Base-by-base conservation (phyloP, 2,797 vertebrate species). In the Notamacropus eugenii region DNA sequence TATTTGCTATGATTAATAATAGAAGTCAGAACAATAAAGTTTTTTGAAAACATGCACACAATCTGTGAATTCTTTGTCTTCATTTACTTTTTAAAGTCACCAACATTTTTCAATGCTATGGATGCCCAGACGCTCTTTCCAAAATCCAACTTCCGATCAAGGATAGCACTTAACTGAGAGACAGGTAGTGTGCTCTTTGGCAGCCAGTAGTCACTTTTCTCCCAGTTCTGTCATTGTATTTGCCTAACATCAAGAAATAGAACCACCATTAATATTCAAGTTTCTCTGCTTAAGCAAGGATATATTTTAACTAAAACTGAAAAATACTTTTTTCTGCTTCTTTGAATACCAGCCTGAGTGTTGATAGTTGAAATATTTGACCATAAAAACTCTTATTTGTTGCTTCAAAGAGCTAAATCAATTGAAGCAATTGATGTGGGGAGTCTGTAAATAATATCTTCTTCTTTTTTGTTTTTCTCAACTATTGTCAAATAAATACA, bases 331-430 rank as follows among this genome's bases (percentile, higher is more conserved):
- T 97, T 96, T 92, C 82, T 34, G 96, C 90, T 0, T 0, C 96
- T 97, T 95, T 91, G 91, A 96, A 74, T 96, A 97, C 46, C 27
- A 59, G 34, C 40, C 13, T 19, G 19, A 16, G 56, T 96, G 13
- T 95, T 97, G 97, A 55, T 94, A 50, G 91, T 97, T 92, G 95
- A 93, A 95, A 59, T 59, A 31, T 13, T 96, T 91, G 95, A 92
- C 91, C 82, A 92, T n/a, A 59, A 74, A 93, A 97, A 94, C 82
- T 91, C 11, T 0, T 0, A 93, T 94, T 97, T 67, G 57, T 31
- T 95, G 90, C 55, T 93, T 92, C 91, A 96, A 97, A 96, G 34
- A n/a, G 40, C 5, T 16, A 28, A 6, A 29, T 31, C 4, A 22
- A 74, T 92, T 11, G 22, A 90, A 2, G 54, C 62, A 95, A 59